Evolutionary conservation across 2,888 invertebrate genomes (phyloP), one percentile per base, ranked within the genome.

Genomic region (Phaedon cochleariae): DNA sequence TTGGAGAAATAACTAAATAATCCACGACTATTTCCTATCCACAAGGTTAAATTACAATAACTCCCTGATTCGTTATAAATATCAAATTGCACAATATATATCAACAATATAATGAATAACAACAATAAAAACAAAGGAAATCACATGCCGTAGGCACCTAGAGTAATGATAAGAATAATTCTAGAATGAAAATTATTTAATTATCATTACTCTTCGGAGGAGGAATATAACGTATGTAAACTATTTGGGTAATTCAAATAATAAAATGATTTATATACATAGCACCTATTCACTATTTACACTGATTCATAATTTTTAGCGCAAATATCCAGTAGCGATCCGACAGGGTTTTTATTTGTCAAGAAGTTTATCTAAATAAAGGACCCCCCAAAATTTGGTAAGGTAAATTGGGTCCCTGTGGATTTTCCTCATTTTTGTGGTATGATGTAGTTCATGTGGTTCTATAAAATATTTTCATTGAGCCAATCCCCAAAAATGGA

Each of bases 251-350:
- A 29, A 18, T 37, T 18, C 21, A n/a, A 54, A 54, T 52, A 54
- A 4, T 51, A 20, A 57, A 54, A 7, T 37, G 52, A 20, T 53
- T 59, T 65, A 65, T 65, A 59, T 65, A 65, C 65, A 51, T 74
- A 76, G 75, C 76, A 75, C 75, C 76, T 76, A 74, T 71, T 69
- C 65, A 68, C 73, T 76, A 76, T 77, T 68, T 74, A 77, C 75
- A 75, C 53, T 58, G 41, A 59, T 59, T 45, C 53, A 64, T 52
- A 61, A 62, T 53, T 64, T 65, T 60, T 64, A 57, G 66, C 64
- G 57, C 60, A 72, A 70, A 64, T 63, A n/a, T 26, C 26, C 26
- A 26, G 26, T 26, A 26, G 26, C 26, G 26, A 6, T 26, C 26
- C 26, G 3, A 26, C 6, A n/a, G n/a, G n/a, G n/a, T n/a, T n/a